Evolutionary conservation across 2,113 vertebrate genomes (phyloP), one percentile per base, ranked within the genome.

Genomic region (Pungitius pungitius): DNA sequence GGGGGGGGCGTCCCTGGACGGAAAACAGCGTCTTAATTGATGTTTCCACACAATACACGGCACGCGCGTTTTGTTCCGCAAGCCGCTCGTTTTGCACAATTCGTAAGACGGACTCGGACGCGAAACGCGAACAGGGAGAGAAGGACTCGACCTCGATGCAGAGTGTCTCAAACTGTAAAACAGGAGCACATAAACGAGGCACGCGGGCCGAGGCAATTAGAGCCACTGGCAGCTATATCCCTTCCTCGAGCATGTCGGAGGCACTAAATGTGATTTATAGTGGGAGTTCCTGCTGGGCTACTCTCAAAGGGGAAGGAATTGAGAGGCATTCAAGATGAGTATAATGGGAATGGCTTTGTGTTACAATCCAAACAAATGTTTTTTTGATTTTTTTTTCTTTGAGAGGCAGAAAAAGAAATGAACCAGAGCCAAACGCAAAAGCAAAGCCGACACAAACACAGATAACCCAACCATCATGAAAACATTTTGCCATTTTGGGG

Each of bases 181-280:
- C 68, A 33, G 69, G 65, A 87, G 74, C 40, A 58, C 69, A 84
- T 73, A 57, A 60, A 77, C 7, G 17, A 84, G 69, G 64, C 76
- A 47, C 58, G 60, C 71, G 33, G 79, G 57, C 57, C 59, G 37
- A 83, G 64, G 78, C 78, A 89, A 85, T 90, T 87, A 87, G 68
- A 88, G 69, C n/a, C 77, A 33, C 59, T 73, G 75, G 64, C 74
- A 73, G 80, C 81, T 82, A 81, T 75, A 78, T 87, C 75, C 67
- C 71, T 80, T 80, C 72, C 80, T 81, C 67, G 33, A 73, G 71
- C 73, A 69, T 78, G 83, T 85, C 88, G 85, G 85, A 51, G 81
- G 81, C 75, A 68, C 80, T 87, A 78, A 86, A 83, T 84, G 71
- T 85, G 85, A 90, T 85, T 90, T 87, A 88, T 81, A 78, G 70